Percentiles rank a stretch among this genome's conserved stretches.
Evolutionary conservation across 2,113 vertebrate genomes (phyloP).

Genomic region (Pseudopodoces humilis): DNA sequence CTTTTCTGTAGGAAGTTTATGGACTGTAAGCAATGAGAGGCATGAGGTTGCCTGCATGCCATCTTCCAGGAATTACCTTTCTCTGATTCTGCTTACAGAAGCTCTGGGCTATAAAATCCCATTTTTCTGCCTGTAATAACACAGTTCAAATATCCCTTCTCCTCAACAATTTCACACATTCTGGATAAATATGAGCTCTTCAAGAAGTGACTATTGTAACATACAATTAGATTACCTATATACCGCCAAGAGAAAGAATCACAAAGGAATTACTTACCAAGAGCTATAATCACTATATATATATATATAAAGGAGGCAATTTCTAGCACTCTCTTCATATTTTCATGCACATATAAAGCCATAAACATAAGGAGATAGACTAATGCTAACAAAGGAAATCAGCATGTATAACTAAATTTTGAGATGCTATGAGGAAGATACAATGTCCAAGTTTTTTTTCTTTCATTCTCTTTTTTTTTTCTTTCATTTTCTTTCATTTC

Average conservation of each 20-base stretch:
- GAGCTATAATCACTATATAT: not conserved
- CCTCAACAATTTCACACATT: accelerated
- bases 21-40: not conserved
- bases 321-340: not conserved
- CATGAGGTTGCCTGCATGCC: not conserved
- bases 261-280: not conserved
- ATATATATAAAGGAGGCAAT: not conserved
- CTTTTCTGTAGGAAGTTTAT: not conserved
- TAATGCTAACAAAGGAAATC: not conserved
- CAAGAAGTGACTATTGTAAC: not conserved
- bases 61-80: not conserved
- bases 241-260: not conserved
- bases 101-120: not conserved
- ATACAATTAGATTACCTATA: not conserved
- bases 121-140: not conserved
- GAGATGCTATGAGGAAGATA: not conserved
- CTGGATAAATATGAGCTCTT: not conserved
- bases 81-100: not conserved
- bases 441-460: not conserved
- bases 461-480: not conserved
- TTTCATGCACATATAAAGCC: not conserved
- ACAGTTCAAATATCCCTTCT: not conserved
- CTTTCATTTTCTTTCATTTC: too few species aligned
- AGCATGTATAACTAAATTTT: not conserved
- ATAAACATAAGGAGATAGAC: not conserved